Base-by-base conservation (phyloP, 2,888 invertebrate genomes). In the Drosophila sordidapex region DNA sequence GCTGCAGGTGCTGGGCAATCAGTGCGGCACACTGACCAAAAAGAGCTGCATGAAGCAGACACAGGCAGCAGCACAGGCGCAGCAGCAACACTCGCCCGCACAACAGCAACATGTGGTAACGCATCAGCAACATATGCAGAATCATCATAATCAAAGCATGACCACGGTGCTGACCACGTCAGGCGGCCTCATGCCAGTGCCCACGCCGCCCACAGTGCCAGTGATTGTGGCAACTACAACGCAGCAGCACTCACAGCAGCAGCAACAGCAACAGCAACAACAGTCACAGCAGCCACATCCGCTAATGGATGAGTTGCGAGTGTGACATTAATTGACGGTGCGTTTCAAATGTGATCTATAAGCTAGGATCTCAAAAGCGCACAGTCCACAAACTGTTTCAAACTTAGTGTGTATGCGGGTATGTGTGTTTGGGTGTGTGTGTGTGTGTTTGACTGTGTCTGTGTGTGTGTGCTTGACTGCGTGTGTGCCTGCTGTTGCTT, bases 301-400 rank as follows among this genome's bases (percentile, higher is more conserved):
- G 25, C 73, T 91, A 80, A 96, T 97, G 96, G 97, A 97, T 94
- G 97, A 97, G 93, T 91, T 97, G 94, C 94, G 97, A 71, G 97
- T 97, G 96, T 97, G 97, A 97, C 96, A 95, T 92, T 93, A 93
- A 92, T 92, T 92, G 88, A 92, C 92, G 86, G 92, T 92, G 91
- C 92, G 92, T 91, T 92, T 92, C 86, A 93, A 92, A 87, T 93
- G 92, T 91, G 92, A 92, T 92, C 92, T 93, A 80, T 92, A 92
- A 87, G 56, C 43, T 10, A 10, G 29, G 78, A 72, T 78, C 81
- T 29, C 36, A 11, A 66, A 64, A 64, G 70, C 90, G 89, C 89
- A 90, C 83, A 75, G 69, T 61, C 53, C 59, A n/a, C 33, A 33
- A 70, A 59, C 62, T 58, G 66, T 61, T 62, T 59, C 82, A 71